Evolutionary conservation across 2,888 invertebrate species (phyloP).

Genomic region (Xanthia icteritia): DNA sequence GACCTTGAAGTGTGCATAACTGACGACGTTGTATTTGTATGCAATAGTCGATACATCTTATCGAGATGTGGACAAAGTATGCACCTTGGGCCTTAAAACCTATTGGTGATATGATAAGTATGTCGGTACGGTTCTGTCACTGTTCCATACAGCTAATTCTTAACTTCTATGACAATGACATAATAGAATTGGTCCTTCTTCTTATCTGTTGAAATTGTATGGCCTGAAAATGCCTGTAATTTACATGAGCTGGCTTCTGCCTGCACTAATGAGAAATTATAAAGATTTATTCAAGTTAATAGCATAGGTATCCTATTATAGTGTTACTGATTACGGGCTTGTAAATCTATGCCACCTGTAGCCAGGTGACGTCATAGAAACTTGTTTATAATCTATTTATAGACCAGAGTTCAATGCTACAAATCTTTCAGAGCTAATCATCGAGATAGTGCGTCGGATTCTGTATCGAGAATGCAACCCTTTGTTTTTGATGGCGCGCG

Average conservation of each 20-base stretch:
- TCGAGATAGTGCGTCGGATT: conserved; percentile 39
- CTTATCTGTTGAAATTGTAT: not conserved
- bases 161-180: no score
- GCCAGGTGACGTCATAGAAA: conserved; percentile 60
- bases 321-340: conserved; percentile 22
- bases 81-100: conserved; percentile 24
- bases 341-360: conserved; percentile 59
- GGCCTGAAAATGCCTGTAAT: not conserved
- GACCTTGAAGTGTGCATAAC: conserved; percentile 49
- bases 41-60: conserved; percentile 49
- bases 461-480: conserved; percentile 4
- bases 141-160: not conserved
- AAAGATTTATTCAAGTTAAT: conserved; percentile 11
- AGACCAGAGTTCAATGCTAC: conserved; percentile 67
- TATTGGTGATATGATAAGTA: conserved; percentile 7
- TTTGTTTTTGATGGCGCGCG: not conserved
- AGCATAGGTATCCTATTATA: not conserved
- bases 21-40: conserved; percentile 41
- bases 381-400: conserved; percentile 63
- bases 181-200: not conserved
- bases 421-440: conserved; percentile 47
- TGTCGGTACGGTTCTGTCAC: not conserved
- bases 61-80: conserved; percentile 35
- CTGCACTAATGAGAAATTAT: not conserved
- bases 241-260: not conserved